Conservation (phyloP, 2,888 invertebrate species). For the Anaspis maculata region DNA sequence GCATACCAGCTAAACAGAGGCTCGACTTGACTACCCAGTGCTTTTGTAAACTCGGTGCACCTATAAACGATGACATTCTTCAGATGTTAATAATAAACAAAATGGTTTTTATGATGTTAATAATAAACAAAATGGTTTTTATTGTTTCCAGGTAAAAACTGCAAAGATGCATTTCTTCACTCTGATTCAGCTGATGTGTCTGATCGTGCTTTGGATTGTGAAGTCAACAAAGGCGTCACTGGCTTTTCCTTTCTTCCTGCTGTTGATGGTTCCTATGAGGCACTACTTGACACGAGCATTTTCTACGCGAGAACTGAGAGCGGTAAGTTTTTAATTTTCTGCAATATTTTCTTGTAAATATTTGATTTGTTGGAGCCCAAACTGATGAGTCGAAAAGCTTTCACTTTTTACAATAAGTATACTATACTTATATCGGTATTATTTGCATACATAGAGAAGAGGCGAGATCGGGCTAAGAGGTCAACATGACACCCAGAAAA, state of each 20-base stretch:
- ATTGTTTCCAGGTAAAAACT: constrained; percentile 62
- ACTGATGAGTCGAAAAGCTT: not conserved
- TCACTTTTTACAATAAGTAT: too few relatives aligned
- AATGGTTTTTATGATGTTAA: too few relatives aligned
- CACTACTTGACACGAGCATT: constrained; percentile 65
- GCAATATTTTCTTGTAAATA: not conserved
- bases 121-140: not conserved
- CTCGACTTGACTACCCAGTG: too few relatives aligned
- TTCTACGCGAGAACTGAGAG: constrained; percentile 71
- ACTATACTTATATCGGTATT: too few relatives aligned
- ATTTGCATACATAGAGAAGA: too few relatives aligned
- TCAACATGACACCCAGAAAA: too few relatives aligned
- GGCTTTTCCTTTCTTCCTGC: constrained; percentile 89
- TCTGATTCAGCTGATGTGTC: constrained; percentile 69
- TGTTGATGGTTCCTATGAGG: constrained; percentile 83
- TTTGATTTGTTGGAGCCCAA: not conserved
- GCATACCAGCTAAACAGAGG: too few relatives aligned
- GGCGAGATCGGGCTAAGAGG: too few relatives aligned
- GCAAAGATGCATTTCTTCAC: constrained; percentile 91
- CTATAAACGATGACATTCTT: too few relatives aligned
- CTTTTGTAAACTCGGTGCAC: too few relatives aligned
- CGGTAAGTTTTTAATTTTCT: constrained; percentile 62
- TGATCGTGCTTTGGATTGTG: constrained; percentile 74
- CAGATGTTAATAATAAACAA: too few relatives aligned
- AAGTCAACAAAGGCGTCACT: constrained; percentile 85